Evolutionary conservation across 2,797 vertebrate genomes (phyloP).

Genomic region (Neoniphon sammara): DNA sequence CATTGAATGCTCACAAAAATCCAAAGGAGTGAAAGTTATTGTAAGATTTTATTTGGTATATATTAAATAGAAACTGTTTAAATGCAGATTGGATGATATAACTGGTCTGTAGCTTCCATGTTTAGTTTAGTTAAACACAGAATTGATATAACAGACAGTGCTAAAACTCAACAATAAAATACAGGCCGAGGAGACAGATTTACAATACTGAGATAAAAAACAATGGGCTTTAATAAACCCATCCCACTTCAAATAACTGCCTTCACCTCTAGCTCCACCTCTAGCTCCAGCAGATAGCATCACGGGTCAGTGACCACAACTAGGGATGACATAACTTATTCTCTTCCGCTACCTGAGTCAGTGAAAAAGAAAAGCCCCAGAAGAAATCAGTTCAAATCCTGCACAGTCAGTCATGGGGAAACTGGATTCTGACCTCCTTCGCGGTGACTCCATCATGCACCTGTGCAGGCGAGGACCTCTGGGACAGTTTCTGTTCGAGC

Average conservation of each 20-base stretch:
- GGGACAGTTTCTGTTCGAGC: constrained; percentile 56
- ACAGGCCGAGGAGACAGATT: constrained; percentile 29
- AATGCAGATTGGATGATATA: constrained; percentile 27
- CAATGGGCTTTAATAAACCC: constrained; percentile 23
- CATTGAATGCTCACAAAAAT: constrained; percentile 2
- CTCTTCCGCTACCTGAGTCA: constrained; percentile 50
- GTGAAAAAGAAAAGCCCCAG: constrained; percentile 9
- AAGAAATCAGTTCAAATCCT: constrained; percentile 44
- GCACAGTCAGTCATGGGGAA: constrained; percentile 42
- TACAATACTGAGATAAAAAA: not conserved
- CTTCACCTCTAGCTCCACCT: constrained; percentile 1
- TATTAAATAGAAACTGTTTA: constrained; percentile 40
- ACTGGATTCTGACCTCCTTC: constrained; percentile 62
- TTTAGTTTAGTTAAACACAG: constrained; percentile 42
- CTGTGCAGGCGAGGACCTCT: constrained; percentile 67
- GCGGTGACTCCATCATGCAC: constrained; percentile 75
- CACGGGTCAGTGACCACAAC: constrained; percentile 23
- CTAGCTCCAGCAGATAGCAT: not conserved
- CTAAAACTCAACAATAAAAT: constrained; percentile 33
- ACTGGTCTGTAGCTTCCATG: constrained; percentile 1
- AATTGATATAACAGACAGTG: constrained; percentile 38
- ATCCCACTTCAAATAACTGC: constrained; percentile 25
- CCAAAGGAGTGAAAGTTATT: constrained; percentile 10
- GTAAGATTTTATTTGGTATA: constrained; percentile 7
- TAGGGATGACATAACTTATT: constrained; percentile 53